phyloP scores from a whole-genome alignment of 2,888 invertebrate genomes.

The Pseudococcus longispinus region DNA sequence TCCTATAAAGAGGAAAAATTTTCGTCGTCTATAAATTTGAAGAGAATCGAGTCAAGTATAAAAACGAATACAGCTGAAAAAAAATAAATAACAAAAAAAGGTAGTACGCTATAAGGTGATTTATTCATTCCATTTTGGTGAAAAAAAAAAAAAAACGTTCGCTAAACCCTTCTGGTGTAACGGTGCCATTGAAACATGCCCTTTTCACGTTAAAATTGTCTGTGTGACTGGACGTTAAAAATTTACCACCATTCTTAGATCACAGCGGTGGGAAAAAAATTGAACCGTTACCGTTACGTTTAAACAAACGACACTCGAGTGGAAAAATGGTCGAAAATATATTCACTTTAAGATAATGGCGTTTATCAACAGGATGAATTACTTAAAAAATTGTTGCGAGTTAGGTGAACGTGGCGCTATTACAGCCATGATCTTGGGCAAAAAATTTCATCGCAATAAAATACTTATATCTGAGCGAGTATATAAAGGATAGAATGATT shows the following conservation, averaged over 20 bases:
- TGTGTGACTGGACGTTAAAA: constrained; percentile 39
- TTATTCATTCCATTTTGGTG: constrained; percentile 30
- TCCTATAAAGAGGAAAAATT: not conserved
- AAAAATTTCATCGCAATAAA: constrained; percentile 33
- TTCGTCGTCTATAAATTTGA: constrained; percentile 32
- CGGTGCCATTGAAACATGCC: constrained; percentile 9
- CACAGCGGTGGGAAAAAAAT: constrained; percentile 2
- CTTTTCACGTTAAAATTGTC: constrained; percentile 39
- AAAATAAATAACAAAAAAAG: constrained; percentile 35
- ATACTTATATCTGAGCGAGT: not conserved
- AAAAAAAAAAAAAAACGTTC: not conserved
- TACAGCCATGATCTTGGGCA: constrained; percentile 18
- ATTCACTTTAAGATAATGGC: constrained; percentile 23
- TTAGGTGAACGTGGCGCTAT: not conserved
- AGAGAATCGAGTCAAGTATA: not conserved
- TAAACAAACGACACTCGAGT: constrained; percentile 18
- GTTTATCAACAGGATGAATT: constrained; percentile 37
- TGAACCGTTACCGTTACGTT: constrained; percentile 29
- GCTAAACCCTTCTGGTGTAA: constrained; percentile 22
- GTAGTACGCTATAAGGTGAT: constrained; percentile 33
- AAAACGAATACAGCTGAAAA: constrained; percentile 14
- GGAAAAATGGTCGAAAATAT: constrained; percentile 37
- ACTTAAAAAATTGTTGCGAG: constrained; percentile 30
- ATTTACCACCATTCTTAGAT: constrained; percentile 24
- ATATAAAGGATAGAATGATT: constrained; percentile 34